Evolutionary conservation across 2,888 invertebrate genomes (phyloP).

Genomic region (Agonopterix arenella): DNA sequence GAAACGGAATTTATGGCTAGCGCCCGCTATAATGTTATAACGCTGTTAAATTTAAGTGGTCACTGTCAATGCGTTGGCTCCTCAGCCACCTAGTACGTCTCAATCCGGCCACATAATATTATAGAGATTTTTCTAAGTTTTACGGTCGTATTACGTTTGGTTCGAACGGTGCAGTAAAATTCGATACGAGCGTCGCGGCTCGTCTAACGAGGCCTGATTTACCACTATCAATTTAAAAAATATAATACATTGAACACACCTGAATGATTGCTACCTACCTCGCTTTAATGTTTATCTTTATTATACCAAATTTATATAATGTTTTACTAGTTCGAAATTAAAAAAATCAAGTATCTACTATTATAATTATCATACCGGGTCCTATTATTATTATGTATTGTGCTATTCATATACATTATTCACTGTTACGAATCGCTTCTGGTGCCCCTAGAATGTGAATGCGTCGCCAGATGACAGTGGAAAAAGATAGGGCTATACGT

Average conservation of each 20-base stretch:
- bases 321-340: slow-evolving; percentile 7
- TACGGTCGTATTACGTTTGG: slow-evolving; percentile 59
- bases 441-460: slow-evolving; percentile 61
- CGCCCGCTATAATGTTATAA: slow-evolving; percentile 50
- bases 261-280: slow-evolving; percentile 48
- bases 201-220: slow-evolving; percentile 66
- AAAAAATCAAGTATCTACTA: not conserved
- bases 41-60: slow-evolving; percentile 40
- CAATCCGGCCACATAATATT: slow-evolving; percentile 41
- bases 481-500: slow-evolving; percentile 29
- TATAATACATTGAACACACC: slow-evolving; percentile 51
- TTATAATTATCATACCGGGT: not conserved
- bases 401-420: slow-evolving; percentile 62
- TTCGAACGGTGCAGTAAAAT: slow-evolving; percentile 57
- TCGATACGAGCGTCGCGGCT: slow-evolving; percentile 57
- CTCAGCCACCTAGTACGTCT: slow-evolving; percentile 22
- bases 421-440: slow-evolving; percentile 70
- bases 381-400: slow-evolving; percentile 53
- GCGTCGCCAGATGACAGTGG: slow-evolving; percentile 62
- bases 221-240: slow-evolving; percentile 64
- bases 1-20: slow-evolving; percentile 66
- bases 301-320: slow-evolving; percentile 40
- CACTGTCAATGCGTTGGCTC: slow-evolving; percentile 19
- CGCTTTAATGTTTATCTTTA: slow-evolving; percentile 44
- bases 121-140: slow-evolving; percentile 68